These are phyloP conservation scores for Chrosomus eos DNA, from an alignment of 2,797 vertebrate genomes.

Conservation along the genomic window DNA sequence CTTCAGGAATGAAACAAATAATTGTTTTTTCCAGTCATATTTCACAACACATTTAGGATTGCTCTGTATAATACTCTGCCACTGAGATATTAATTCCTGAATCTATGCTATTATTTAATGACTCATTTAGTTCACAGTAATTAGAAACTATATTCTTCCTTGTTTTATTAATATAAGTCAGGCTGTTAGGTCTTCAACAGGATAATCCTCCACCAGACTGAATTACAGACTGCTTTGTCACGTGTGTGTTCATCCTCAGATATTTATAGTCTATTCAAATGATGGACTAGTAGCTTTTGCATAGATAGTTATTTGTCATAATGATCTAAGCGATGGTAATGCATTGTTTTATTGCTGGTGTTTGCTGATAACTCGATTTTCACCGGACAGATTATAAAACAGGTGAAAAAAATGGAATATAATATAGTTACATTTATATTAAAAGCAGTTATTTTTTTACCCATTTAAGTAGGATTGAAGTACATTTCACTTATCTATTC, in stretches of 20 bases:
- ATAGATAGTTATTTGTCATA: not conserved
- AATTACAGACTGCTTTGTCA: conserved; percentile 7
- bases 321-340: not conserved
- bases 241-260: not conserved
- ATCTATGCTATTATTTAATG: not conserved
- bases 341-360: not conserved
- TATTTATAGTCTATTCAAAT: not conserved
- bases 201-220: not conserved
- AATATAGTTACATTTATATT: not conserved
- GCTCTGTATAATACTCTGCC: not conserved
- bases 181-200: not conserved
- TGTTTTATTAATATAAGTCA: not conserved
- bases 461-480: not conserved
- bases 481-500: not conserved
- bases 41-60: not conserved
- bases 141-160: not conserved
- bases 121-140: not conserved
- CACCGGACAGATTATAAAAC: not conserved
- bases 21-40: not conserved
- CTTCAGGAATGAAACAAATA: not conserved
- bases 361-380: no score
- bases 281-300: not conserved
- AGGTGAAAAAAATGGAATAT: not conserved
- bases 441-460: not conserved
- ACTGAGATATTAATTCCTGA: not conserved